Percentiles rank a stretch among this genome's conserved stretches.
Conservation (phyloP, 2,888 invertebrate genomes). For the Pristionchus entomophagus region DNA sequence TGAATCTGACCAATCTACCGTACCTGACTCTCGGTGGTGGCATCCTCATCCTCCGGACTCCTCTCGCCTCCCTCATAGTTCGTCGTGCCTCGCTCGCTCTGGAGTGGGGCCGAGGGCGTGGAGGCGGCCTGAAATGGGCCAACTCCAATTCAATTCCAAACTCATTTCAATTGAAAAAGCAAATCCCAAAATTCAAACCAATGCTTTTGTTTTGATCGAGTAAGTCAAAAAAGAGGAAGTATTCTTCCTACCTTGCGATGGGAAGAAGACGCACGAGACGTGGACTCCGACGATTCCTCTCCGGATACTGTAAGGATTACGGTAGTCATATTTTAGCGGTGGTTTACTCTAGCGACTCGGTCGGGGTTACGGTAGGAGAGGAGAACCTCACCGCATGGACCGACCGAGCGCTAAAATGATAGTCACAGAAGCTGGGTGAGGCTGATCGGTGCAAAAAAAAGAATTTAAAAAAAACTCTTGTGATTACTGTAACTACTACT, state of each 20-base stretch:
- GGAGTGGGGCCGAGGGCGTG: conserved; percentile 71
- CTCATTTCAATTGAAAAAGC: too few relatives aligned
- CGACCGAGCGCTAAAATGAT: neutral
- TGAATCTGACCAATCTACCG: neutral
- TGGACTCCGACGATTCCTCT: conserved; percentile 17
- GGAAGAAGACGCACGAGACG: neutral
- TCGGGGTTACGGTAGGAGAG: neutral
- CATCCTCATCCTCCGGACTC: conserved; percentile 49
- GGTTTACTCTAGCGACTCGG: neutral
- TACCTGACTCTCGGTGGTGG: conserved; percentile 42
- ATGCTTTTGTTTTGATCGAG: too few relatives aligned
- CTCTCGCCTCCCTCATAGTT: conserved; percentile 39
- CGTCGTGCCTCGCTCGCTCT: conserved; percentile 43
- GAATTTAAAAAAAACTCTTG: too few relatives aligned
- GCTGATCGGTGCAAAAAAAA: neutral
- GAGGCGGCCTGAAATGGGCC: too few relatives aligned
- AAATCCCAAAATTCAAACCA: too few relatives aligned
- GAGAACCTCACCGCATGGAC: neutral
- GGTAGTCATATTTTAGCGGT: neutral
- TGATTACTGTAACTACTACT: neutral
- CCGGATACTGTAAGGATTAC: conserved; percentile 20
- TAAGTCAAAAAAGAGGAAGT: too few relatives aligned
- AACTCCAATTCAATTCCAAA: too few relatives aligned
- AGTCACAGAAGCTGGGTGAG: conserved; percentile 29
- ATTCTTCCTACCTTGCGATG: too few relatives aligned